Evolutionary conservation across 2,888 invertebrate species (phyloP).

Genomic region (Drosophila kanekoi): DNA sequence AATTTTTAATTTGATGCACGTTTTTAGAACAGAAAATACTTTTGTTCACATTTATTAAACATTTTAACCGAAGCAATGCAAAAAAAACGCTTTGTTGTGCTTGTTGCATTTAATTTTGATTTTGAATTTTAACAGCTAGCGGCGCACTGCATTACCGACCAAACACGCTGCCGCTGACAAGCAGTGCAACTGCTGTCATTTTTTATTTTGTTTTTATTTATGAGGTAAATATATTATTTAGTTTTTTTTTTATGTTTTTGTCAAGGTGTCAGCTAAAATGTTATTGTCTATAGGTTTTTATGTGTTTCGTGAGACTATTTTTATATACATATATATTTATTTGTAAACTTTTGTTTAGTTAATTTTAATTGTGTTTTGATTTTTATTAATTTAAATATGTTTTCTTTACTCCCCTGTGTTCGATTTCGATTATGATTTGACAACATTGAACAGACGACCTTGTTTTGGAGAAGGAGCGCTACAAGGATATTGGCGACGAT

Average conservation of each 20-base stretch:
- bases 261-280: conserved; percentile 11
- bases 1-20: conserved; percentile 55
- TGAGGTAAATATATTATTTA: conserved; percentile 46
- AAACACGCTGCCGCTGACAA: conserved; percentile 31
- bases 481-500: conserved; percentile 99
- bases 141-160: conserved; percentile 43
- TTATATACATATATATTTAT: conserved; percentile 22
- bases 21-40: conserved; percentile 26
- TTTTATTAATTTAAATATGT: conserved; percentile 60
- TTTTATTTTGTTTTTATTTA: conserved; percentile 33
- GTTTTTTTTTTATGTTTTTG: conserved; percentile 9
- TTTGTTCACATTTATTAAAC: conserved; percentile 49
- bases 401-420: conserved; percentile 42
- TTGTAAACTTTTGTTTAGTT: conserved; percentile 28
- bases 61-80: conserved; percentile 64
- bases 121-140: conserved; percentile 62
- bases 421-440: conserved; percentile 58
- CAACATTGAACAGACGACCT: conserved; percentile 90
- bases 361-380: conserved; percentile 23
- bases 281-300: conserved; percentile 18
- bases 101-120: conserved; percentile 46
- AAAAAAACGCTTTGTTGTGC: conserved; percentile 52
- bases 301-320: conserved; percentile 46
- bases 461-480: conserved; percentile 99
- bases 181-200: conserved; percentile 40